A percentile compares a stretch with the other conserved stretches of the same genome.
Conservation (phyloP, 2,113 vertebrate genomes). For the Equus przewalskii region DNA sequence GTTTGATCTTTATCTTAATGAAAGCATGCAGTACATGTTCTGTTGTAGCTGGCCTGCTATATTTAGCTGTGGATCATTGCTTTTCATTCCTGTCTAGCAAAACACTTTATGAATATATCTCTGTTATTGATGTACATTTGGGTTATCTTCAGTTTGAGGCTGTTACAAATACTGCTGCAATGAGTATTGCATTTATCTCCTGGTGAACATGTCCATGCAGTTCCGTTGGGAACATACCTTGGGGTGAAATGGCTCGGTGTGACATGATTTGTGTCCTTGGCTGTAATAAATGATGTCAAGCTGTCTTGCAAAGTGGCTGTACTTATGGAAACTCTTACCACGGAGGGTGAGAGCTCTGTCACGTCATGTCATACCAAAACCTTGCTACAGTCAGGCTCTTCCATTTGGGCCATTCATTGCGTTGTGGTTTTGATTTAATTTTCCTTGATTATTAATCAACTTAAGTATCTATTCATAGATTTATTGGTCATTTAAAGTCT, state of each 20-base stretch:
- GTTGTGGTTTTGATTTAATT: neutral
- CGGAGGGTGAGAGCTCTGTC: fast-evolving
- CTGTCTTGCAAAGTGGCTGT: neutral
- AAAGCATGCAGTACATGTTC: fast-evolving
- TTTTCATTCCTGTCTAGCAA: neutral
- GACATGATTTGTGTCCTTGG: neutral
- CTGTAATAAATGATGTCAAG: neutral
- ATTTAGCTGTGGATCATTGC: neutral
- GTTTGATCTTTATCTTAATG: neutral
- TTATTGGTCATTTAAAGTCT: neutral
- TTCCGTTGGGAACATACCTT: neutral
- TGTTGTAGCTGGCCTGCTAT: neutral
- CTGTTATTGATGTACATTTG: neutral
- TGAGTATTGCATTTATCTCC: neutral
- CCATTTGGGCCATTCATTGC: neutral
- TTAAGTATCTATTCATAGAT: neutral
- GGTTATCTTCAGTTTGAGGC: neutral
- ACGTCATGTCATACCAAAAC: neutral
- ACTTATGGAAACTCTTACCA: no score
- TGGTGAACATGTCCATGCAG: fast-evolving
- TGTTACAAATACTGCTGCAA: neutral
- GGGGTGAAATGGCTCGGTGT: no score
- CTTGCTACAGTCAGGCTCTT: fast-evolving
- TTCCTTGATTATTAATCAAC: neutral
- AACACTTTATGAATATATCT: neutral